These are phyloP conservation scores for Cephonodes hylas DNA, from an alignment of 2,888 invertebrate genomes.

Conservation along the genomic window DNA sequence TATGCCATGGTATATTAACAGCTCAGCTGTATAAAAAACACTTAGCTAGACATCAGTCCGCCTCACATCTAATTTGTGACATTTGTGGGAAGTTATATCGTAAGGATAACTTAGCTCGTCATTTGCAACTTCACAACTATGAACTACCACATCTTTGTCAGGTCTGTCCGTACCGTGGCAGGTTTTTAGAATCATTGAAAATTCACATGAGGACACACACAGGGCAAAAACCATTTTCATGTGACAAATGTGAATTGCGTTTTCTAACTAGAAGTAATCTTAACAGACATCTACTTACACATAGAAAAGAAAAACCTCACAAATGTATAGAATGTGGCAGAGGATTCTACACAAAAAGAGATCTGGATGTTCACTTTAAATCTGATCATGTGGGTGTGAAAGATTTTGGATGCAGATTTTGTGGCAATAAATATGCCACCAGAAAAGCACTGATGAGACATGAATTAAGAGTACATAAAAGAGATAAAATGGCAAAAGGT, in stretches of 20 bases:
- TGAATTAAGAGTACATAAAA: slow-evolving; percentile 57
- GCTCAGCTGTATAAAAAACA: slow-evolving; percentile 44
- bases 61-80: slow-evolving; percentile 52
- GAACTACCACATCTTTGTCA: slow-evolving; percentile 55
- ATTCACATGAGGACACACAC: slow-evolving; percentile 58
- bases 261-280: slow-evolving; percentile 60
- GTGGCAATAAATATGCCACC: slow-evolving; percentile 58
- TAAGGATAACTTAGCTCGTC: slow-evolving; percentile 54
- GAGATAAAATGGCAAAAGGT: slow-evolving; percentile 58
- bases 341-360: slow-evolving; percentile 51
- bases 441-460: slow-evolving; percentile 60
- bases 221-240: slow-evolving; percentile 55
- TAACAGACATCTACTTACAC: slow-evolving; percentile 56
- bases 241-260: slow-evolving; percentile 49
- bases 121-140: slow-evolving; percentile 49
- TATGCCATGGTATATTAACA: slow-evolving; percentile 38
- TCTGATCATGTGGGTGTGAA: slow-evolving; percentile 56
- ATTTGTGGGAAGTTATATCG: slow-evolving; percentile 57
- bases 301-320: slow-evolving; percentile 49
- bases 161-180: slow-evolving; percentile 53
- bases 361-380: slow-evolving; percentile 53
- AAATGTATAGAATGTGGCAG: slow-evolving; percentile 54
- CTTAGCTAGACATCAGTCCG: slow-evolving; percentile 37
- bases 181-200: slow-evolving; percentile 52
- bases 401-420: slow-evolving; percentile 49